Conservation (phyloP, 2,113 vertebrate genomes). For the Camarhynchus parvulus region DNA sequence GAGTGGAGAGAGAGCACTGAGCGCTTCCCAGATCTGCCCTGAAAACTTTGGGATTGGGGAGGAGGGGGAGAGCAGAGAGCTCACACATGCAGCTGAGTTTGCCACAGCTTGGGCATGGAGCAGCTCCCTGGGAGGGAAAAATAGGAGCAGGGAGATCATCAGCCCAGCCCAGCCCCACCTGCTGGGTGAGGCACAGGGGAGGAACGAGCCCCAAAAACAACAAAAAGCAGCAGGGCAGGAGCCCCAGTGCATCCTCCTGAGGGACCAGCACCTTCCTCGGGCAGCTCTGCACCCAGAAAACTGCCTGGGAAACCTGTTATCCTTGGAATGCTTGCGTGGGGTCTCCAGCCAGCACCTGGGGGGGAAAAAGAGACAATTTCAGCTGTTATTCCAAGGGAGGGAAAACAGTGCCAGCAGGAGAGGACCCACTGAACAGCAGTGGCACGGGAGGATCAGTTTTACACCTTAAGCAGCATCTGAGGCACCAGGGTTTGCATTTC, state of each 20-base stretch:
- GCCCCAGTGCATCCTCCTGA: neutral
- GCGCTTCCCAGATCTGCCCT: neutral
- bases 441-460: neutral
- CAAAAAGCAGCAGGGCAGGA: neutral
- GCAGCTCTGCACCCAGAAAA: neutral
- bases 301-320: neutral
- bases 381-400: neutral
- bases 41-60: neutral
- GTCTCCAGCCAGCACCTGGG: neutral
- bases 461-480: neutral
- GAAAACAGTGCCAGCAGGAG: neutral
- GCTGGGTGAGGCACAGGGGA: neutral
- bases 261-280: neutral
- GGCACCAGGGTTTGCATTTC: neutral
- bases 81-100: neutral
- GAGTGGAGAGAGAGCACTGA: neutral
- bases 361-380: neutral
- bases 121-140: neutral
- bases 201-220: accelerated
- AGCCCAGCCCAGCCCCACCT: neutral
- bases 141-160: accelerated
- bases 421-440: neutral
- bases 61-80: neutral
- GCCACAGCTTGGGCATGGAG: neutral
- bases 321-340: neutral